phyloP scores from a whole-genome alignment of 2,113 vertebrate species.

The Megaleporinus macrocephalus region DNA sequence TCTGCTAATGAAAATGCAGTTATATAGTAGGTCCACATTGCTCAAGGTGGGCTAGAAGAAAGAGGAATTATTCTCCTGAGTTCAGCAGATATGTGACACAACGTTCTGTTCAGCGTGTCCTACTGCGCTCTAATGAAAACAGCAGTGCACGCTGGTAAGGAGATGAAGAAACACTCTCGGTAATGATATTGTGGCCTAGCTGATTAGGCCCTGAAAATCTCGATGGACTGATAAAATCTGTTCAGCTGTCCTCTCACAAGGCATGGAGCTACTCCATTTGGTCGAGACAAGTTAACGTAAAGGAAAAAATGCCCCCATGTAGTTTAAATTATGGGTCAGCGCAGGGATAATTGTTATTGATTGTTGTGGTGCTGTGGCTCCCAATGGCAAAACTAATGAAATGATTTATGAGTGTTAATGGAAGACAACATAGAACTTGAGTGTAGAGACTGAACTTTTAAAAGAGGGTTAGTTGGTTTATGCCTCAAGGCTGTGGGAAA shows the following conservation, averaged over 20 bases:
- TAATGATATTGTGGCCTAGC: conserved; percentile 20
- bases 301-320: not conserved
- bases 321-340: conserved; percentile 31
- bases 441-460: conserved; percentile 13
- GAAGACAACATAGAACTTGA: not conserved
- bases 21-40: not conserved
- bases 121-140: conserved; percentile 18
- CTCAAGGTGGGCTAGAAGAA: not conserved
- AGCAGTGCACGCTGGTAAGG: not conserved
- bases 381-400: conserved; percentile 13
- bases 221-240: not conserved
- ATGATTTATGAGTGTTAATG: conserved; percentile 23
- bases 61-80: not conserved
- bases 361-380: conserved; percentile 28
- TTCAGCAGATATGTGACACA: conserved; percentile 9
- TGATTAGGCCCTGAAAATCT: not conserved
- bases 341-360: conserved; percentile 36
- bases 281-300: not conserved
- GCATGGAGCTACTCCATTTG: not conserved
- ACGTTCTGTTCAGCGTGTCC: not conserved
- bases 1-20: conserved; percentile 3
- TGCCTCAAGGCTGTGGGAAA: conserved; percentile 10
- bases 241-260: not conserved
- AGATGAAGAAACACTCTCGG: conserved; percentile 3
- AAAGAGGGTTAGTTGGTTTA: not conserved